Evolutionary conservation across 2,113 vertebrate species (phyloP), one percentile per base, ranked within the genome.

Genomic region (Nothobranchius furzeri): DNA sequence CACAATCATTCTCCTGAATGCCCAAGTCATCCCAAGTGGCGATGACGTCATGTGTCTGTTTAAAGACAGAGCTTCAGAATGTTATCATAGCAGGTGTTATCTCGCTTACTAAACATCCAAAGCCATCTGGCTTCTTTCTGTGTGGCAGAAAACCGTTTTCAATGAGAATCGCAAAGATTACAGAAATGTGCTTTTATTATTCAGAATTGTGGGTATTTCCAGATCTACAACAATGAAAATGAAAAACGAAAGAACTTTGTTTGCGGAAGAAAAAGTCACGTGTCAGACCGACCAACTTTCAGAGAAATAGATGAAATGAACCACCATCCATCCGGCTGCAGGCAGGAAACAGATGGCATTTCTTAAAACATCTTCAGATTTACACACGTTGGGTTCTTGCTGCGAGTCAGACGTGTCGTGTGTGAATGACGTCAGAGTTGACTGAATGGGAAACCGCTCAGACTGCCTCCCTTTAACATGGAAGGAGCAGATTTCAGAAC

Each of bases 31-130:
- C 82, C 70, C 79, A 37, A 49, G 78, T 48, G 78, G 59, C 49
- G 10, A 62, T 88, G 83, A 88, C 70, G 83, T 87, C 79, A 90
- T 78, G 48, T 60, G 72, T 79, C 62, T 83, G 72, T 40, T 30
- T 48, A 64, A 60, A 54, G 24, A 51, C 12, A 60, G 30, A 60
- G 53, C 61, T 70, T 49, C 9, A 5, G 60, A 30, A 47, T 47
- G 2, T 12, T 63, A 67, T 66, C 52, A 60, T 47, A 66, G 36
- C 67, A 55, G 15, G 48, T 13, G 15, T 15, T 68, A 24, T 43
- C 63, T 50, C 35, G 55, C 47, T 70, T 11, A 25, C 10, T 9
- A 75, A 84, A 79, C 56, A 65, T 62, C 36, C 15, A 54, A 37
- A 66, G 25, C 53, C 49, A 6, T 9, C 14, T 3, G 3, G 57